Percentiles rank a stretch among this genome's conserved stretches.
Conservation (phyloP, 2,113 vertebrate species). For the Pygoscelis adeliae region DNA sequence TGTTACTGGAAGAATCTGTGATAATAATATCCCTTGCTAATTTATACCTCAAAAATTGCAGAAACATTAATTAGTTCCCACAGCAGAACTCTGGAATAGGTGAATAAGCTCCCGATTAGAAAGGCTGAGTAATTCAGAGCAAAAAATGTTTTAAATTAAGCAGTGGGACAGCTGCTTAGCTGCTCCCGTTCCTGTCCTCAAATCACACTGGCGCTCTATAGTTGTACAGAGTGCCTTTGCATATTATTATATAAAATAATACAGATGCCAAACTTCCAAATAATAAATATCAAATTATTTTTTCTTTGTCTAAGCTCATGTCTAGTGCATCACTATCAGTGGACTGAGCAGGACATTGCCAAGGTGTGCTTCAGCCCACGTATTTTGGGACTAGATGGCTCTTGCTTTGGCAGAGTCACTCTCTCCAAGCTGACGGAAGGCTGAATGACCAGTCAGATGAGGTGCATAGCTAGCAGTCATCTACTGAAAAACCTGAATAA, state of each 20-base stretch:
- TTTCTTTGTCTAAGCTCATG: neutral
- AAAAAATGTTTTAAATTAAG: slow-evolving; percentile 23
- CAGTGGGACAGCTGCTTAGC: neutral
- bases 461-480: neutral
- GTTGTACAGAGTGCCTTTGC: neutral
- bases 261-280: neutral
- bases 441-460: neutral
- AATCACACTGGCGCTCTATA: neutral
- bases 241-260: neutral
- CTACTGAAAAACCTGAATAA: neutral
- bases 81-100: neutral
- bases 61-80: neutral
- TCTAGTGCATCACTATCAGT: neutral
- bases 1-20: slow-evolving; percentile 7
- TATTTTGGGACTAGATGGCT: neutral
- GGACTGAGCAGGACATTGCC: neutral
- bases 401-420: neutral
- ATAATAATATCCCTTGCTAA: slow-evolving; percentile 1
- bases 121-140: neutral
- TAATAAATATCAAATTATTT: neutral
- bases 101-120: neutral
- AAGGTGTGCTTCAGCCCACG: neutral
- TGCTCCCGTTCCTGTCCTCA: neutral
- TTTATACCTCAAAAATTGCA: slow-evolving; percentile 1
- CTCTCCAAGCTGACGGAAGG: neutral